Base-by-base conservation (phyloP, 2,888 invertebrate genomes). In the Gymnosoma rotundatum region DNA sequence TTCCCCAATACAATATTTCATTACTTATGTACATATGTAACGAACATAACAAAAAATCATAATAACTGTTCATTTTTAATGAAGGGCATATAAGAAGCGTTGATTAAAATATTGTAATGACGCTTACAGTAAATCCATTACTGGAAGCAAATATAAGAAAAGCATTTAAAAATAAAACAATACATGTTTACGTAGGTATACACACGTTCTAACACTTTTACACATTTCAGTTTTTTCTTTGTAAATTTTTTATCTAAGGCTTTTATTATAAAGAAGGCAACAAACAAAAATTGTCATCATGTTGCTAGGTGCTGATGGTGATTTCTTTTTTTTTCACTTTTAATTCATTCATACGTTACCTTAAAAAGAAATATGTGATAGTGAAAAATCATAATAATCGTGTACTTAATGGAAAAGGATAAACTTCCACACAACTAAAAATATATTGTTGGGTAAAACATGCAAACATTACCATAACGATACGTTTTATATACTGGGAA, bases 331-430 rank as follows among this genome's bases (percentile, higher is more conserved):
- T 21, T 54, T 54, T 9, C 10, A 8, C 25, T 63, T 63, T 45
- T 54, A 54, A 8, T 32, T n/a, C 32, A 32, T 45, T 12, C 38
- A 70, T 2, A 20, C 48, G n/a, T 61, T 45, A n/a, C n/a, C 54
- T 5, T 14, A 12, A 42, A 9, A 5, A 25, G 2, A 25, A 25
- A 42, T 61, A 21, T 32, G 32, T 64, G 48, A 58, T 66, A 75
- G 58, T 48, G 36, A 66, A 75, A 66, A 60, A 50, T 67, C 50
- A 67, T 60, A 52, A 67, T 50, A 58, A 48, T n/a, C 48, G 36
- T 66, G 48, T 75, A 25, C 25, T 67, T 60, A 52, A 76, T 60
- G 50, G 50, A 25, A 42, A 60, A 9, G 18, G 4, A 60, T 50
- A 61, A 36, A 14, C 48, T 25, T 18, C 60, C 60, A 50, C 16